Evolutionary conservation across 2,113 vertebrate genomes (phyloP), one percentile per base, ranked within the genome.

Genomic region (Pseudorectes ferrugineus): DNA sequence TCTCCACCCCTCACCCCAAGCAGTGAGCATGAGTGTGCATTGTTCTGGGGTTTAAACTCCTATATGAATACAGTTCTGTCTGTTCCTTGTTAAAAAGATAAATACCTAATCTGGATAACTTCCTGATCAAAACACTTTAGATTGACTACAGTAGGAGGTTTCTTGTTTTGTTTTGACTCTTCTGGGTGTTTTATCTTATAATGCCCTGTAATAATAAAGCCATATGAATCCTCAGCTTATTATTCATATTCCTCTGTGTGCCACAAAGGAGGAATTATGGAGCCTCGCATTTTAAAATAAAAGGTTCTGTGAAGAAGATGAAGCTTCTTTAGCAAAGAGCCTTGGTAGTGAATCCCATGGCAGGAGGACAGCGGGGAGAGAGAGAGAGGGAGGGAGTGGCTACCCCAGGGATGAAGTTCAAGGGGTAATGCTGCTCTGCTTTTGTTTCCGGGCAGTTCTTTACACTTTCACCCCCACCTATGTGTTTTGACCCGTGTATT

Each of bases 201-300:
- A 95, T 96, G 38, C 86, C 80, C 86, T 93, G 81, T 83, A 90
- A 93, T 95, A 93, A 95, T 79, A 89, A 94, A 97, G 73, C 78
- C 52, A 7, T 85, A 35, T 90, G 93, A 95, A 74, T 79, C 45
- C 74, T 84, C 16, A 86, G 92, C 51, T 97, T 86, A 83, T 97
- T 95, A 77, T 55, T 96, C 91, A 46, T 92, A 71, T 74, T 93
- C 57, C 59, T 86, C 83, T 58, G 81, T 71, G 74, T 94, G 90
- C 76, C 91, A 70, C 88, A 74, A 77, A 95, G 86, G 90, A 96
- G 81, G 79, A 66, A 55, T 94, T 94, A 89, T 4, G 6, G 65
- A 94, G 73, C 51, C 79, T 87, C 63, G 66, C 5, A 6, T 96
- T 97, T 92, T 96, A 89, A 93, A 90, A 83, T 63, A 83, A 71